These are phyloP conservation scores for Agapornis canus DNA, from an alignment of 2,797 vertebrate genomes.

Conservation along the genomic window DNA sequence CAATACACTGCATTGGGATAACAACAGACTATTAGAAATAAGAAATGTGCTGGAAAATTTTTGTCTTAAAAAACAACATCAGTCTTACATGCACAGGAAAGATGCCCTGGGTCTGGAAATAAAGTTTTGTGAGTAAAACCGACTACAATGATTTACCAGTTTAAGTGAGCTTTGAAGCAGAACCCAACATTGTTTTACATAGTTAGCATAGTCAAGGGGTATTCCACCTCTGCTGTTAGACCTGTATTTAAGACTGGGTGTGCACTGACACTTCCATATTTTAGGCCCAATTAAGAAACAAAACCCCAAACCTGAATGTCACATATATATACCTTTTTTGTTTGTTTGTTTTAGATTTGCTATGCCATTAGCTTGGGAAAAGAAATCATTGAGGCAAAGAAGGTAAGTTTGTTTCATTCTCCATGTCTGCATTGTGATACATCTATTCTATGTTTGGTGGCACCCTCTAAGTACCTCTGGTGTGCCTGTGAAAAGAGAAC, in stretches of 20 bases:
- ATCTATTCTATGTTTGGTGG: not conserved
- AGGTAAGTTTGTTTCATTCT: slow-evolving; percentile 78
- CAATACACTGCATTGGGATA: not conserved
- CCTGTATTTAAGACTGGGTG: not conserved
- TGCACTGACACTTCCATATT: not conserved
- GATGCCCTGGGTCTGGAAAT: not conserved
- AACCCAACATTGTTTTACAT: not conserved
- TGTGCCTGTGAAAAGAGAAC: not conserved
- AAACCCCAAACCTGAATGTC: not conserved
- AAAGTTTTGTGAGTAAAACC: not conserved
- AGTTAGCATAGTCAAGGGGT: not conserved
- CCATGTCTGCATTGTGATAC: not conserved
- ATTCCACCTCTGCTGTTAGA: not conserved
- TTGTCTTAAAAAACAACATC: not conserved
- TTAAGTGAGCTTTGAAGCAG: not conserved
- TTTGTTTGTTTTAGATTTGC: slow-evolving; percentile 86
- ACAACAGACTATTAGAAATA: not conserved
- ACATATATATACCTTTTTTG: not conserved
- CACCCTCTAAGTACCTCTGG: not conserved
- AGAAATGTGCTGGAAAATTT: not conserved
- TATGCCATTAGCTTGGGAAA: slow-evolving; percentile 94
- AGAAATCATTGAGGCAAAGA: slow-evolving; percentile 91
- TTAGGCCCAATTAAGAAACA: not conserved
- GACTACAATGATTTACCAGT: not conserved
- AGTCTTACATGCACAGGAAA: not conserved